Evolutionary conservation across 2,797 vertebrate species (phyloP), one percentile per base, ranked within the genome.

Genomic region (Melanotaenia maccullochi): DNA sequence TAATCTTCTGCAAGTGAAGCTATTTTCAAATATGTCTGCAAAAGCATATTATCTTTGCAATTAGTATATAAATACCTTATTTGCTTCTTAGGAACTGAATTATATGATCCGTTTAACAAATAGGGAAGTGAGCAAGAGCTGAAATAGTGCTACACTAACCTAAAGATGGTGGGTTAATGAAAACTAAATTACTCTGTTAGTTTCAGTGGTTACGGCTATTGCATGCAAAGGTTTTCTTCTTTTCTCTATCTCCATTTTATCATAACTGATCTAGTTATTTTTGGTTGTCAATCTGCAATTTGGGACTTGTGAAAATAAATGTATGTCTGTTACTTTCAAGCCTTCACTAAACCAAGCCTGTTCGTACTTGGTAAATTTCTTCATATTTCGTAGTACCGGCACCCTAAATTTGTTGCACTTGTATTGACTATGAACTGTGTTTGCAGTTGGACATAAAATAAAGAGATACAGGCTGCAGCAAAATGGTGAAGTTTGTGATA

Each of bases 101-200:
- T 71, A 54, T 65, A 32, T 54, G 5, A 33, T 62, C n/a, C 1
- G 3, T 47, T 66, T 44, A 58, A 44, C 65, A 33, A 51, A 44
- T 30, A 30, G 12, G 44, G 25, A 74, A 76, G 68, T 64, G 13
- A 69, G 58, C 14, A 61, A 60, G 69, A n/a, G n/a, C 11, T 61
- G 28, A 64, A 76, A 56, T 25, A 33, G 7, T 49, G 47, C 6
- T 24, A 55, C 38, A 59, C 24, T 20, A n/a, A 5, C 38, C 12
- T 66, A 5, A 30, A 80, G 42, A 9, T 59, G 52, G 30, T 60
- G 22, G 6, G 22, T 24, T 38, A 6, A 25, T 13, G 8, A 49
- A 24, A 49, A n/a, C 20, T 24, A 1, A 47, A 28, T 35, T 4
- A 36, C 20, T 52, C 18, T 3, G 24, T 25, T 55, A 5, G 22